Base-by-base conservation (phyloP, 2,797 vertebrate species). In the Intellagama lesueurii region DNA sequence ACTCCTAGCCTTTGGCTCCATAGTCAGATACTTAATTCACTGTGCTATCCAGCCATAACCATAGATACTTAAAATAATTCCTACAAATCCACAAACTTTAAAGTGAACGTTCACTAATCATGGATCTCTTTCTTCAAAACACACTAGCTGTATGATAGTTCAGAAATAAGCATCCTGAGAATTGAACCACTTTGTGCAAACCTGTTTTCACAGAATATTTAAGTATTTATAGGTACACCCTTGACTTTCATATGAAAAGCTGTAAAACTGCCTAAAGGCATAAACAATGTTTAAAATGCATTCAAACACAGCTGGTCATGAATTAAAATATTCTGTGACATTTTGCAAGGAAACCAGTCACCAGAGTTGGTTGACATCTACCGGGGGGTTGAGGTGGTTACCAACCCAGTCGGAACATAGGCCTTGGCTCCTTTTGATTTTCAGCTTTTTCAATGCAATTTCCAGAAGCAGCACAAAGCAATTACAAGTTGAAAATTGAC, bases 231-330 rank as follows among this genome's bases (percentile, higher is more conserved):
- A 90, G 56, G 44, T 87, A 68, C 28, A 88, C 40, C 86, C 28
- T 4, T 47, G 79, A 19, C 60, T 92, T 87, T 87, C 5, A 87
- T 92, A 60, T 93, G 87, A 91, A 89, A 77, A 89, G 72, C 86
- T 89, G 76, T 86, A 86, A 91, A 93, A 87, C 83, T 93, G 93
- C 94, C 73, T 81, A 49, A 81, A 86, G 94, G 81, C 81, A 92
- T 91, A 94, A 94, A 92, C 87, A 86, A 60, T 70, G 86, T 85
- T 92, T 87, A 89, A 93, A 95, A 89, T 87, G 60, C 49, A 85
- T 94, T 93, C 82, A 87, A 32, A 86, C 68, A 90, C 22, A 19
- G 17, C 5, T 87, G 60, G 78, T 81, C 78, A 83, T 93, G 89
- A 89, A 92, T 95, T 92, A 91, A 90, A 93, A 92, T 87, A 60